Evolutionary conservation across 2,888 invertebrate species (phyloP), one percentile per base, ranked within the genome.

Genomic region (Desoria tigrina): DNA sequence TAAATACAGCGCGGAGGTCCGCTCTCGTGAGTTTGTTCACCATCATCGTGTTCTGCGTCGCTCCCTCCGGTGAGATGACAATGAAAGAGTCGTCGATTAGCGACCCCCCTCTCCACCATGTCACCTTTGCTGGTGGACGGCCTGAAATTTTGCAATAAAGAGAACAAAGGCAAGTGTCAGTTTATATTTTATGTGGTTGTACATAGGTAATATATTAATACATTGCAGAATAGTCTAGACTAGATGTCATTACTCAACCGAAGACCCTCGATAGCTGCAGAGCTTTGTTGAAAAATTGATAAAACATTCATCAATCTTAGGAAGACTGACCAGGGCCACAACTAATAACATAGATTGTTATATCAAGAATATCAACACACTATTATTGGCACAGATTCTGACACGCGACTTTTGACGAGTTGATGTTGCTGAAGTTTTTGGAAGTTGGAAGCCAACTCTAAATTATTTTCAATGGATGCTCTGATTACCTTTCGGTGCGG

Each of bases 71-170:
- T 21, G 72, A 66, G 18, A 77, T 77, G 56, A 81, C 81, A 39
- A 82, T 83, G 77, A 85, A 86, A 55, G 82, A 82, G 3, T 86
- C 85, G 74, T 87, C 87, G 51, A 88, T 80, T 51, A 87, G 81
- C 56, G 82, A 83, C 63, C 84, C 87, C 77, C 88, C 88, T 73
- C 88, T 84, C 86, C 88, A 89, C 90, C 90, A 90, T 75, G 86
- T 86, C 67, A 90, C 86, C 65, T 83, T 83, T 16, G 90, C 90
- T 62, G 85, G 83, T 16, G 90, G 90, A 73, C 85, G 85, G 74
- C 90, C 90, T 90, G 81, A 23, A 69, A 55, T 55, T 45, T 45
- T 16, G 21, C n/a, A 45, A 51, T 51, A 23, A 18, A 51, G 6
- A 23, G 51, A 39, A 23, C 45, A 45, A 21, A 45, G 45, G 7